A percentile compares a stretch with the other conserved stretches of the same genome.
phyloP scores from a whole-genome alignment of 37 sponge, comb jelly and placozoan species.

The Axinella damicornis region DNA sequence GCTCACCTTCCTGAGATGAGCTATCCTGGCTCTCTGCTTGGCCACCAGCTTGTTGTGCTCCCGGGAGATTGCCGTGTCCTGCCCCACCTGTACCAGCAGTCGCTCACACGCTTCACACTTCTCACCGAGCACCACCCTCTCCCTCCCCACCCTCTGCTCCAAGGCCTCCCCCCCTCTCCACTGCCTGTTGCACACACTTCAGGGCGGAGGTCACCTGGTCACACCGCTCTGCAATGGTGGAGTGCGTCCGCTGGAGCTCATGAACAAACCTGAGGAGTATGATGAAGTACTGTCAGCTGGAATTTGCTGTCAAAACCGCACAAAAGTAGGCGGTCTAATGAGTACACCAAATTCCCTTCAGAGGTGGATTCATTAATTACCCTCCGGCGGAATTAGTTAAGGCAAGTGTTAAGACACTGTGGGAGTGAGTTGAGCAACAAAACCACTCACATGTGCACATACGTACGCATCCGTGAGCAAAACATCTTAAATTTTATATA shows the following conservation, averaged over 20 bases:
- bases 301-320: too few relatives aligned
- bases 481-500: too few relatives aligned
- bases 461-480: too few relatives aligned
- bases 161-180: slow-evolving; percentile 28
- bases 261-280: slow-evolving; percentile 54
- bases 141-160: slow-evolving; percentile 58
- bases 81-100: slow-evolving; percentile 82
- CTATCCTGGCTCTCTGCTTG: slow-evolving; percentile 72
- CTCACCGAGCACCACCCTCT: slow-evolving; percentile 67
- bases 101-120: slow-evolving; percentile 44
- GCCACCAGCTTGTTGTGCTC: slow-evolving; percentile 77
- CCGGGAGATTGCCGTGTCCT: slow-evolving; percentile 88
- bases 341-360: too few relatives aligned
- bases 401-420: too few relatives aligned
- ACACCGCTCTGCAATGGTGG: background rate
- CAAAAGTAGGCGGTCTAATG: too few relatives aligned
- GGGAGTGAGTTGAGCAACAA: too few relatives aligned
- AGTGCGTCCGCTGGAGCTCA: slow-evolving; percentile 22
- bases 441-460: too few relatives aligned
- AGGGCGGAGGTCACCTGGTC: slow-evolving; percentile 32
- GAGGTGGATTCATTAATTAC: too few relatives aligned
- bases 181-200: slow-evolving; percentile 31
- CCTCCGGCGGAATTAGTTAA: too few relatives aligned
- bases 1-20: slow-evolving; percentile 81
- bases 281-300: too few relatives aligned